Base-by-base conservation (phyloP, 2,888 invertebrate genomes). In the Acleris sparsana region DNA sequence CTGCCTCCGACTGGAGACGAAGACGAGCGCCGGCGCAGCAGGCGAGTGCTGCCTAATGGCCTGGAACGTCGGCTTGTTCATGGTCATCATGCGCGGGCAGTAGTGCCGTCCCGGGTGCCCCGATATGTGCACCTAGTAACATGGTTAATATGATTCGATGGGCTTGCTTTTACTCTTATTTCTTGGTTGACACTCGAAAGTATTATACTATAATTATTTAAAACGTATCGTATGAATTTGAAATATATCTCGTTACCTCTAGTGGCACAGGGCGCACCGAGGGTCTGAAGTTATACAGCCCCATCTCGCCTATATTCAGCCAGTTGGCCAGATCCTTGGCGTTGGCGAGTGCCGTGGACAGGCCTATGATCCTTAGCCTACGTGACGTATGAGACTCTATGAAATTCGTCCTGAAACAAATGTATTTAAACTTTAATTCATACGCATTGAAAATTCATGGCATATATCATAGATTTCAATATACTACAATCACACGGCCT, bases 71-170 rank as follows among this genome's bases (percentile, higher is more conserved):
- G 99, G 99, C 79, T 98, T 97, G 91, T 99, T 99, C 99, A 99
- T 99, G 0, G 99, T 97, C 70, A 99, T 96, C 99, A 99, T 99
- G 56, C 99, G 95, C 0, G 99, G 99, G 79, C 99, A 99, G 90
- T 99, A 99, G 86, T 99, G 98, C 72, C 99, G 97, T 4, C 99
- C 99, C 0, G 99, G 97, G 84, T 98, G 99, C 0, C 99, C 99
- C 58, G 96, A 95, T 75, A 99, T 98, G 80, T 98, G 98, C 16
- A 94, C 94, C 84, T 94, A 68, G 9, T 29, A 29, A 29, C 29
- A 29, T 25, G 25, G 7, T 29, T 29, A 29, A 29, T 7, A 29
- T 29, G 7, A 29, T 7, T 29, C 2, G 7, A 29, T 29, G 1
- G 7, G 29, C 29, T 7, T 29, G 25, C 25, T 25, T 5, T 25